Evolutionary conservation across 2,113 vertebrate species (phyloP).

Genomic region (Cisticola juncidis): DNA sequence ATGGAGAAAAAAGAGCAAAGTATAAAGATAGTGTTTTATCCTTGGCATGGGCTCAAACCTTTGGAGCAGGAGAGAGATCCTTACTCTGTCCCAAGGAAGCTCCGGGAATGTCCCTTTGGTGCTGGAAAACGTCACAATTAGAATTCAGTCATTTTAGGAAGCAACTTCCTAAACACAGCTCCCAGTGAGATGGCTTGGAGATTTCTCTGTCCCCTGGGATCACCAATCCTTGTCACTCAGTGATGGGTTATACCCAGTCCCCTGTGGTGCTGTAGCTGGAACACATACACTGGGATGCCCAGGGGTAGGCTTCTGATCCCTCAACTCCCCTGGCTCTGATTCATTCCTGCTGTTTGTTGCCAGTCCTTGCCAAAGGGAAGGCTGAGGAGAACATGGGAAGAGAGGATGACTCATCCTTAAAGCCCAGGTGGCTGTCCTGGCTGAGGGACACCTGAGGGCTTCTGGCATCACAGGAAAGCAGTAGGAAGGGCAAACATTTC

Average conservation of each 20-base stretch:
- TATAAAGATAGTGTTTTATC: background rate
- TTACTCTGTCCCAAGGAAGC: background rate
- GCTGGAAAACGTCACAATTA: background rate
- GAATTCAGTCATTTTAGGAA: background rate
- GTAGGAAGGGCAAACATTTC: constrained; percentile 29
- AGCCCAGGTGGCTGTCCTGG: constrained; percentile 59
- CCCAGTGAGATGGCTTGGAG: background rate
- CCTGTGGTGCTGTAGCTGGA: background rate
- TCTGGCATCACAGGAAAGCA: constrained; percentile 6
- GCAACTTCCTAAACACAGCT: background rate
- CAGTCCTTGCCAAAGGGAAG: constrained; percentile 11
- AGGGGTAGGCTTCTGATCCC: background rate
- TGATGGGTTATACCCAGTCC: background rate
- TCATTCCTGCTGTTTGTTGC: constrained; percentile 40
- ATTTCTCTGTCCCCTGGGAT: background rate
- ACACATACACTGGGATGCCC: background rate
- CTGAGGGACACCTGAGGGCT: constrained; percentile 54
- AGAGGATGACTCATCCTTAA: constrained; percentile 44
- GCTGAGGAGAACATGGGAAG: constrained; percentile 2
- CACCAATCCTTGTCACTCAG: background rate
- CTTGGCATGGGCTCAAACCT: background rate
- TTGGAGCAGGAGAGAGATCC: background rate
- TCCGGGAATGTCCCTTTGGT: background rate
- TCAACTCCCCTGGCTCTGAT: background rate
- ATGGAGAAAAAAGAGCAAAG: background rate